These are phyloP conservation scores for Calameuta pallipes DNA, from an alignment of 2,888 invertebrate genomes.

Conservation along the genomic window DNA sequence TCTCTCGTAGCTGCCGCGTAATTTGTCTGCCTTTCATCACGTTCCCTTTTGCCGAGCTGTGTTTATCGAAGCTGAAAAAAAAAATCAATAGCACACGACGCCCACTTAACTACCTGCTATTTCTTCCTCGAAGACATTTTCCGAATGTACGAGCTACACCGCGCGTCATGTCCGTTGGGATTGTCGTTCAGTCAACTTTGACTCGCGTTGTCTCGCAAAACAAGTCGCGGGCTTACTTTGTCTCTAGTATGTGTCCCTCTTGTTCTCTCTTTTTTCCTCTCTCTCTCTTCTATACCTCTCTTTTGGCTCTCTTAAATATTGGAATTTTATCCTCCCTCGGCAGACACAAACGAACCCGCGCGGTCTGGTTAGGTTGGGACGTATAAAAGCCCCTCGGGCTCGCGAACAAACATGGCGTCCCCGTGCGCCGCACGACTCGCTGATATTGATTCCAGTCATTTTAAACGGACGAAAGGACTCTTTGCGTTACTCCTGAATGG, in stretches of 20 bases:
- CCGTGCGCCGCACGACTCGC: neutral
- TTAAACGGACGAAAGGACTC: neutral
- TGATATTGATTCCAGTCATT: neutral
- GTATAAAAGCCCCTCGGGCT: neutral
- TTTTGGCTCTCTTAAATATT: neutral
- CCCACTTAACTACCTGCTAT: neutral
- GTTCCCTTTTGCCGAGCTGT: constrained; percentile 23
- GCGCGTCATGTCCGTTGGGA: neutral
- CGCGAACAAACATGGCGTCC: neutral
- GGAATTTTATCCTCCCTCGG: neutral
- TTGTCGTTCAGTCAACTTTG: neutral
- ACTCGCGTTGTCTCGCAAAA: neutral
- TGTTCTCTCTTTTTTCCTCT: no score
- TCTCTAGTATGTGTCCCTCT: neutral
- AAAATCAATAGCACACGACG: constrained; percentile 13
- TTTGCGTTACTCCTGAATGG: neutral
- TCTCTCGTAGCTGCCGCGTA: constrained; percentile 33
- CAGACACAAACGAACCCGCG: neutral
- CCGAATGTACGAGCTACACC: neutral
- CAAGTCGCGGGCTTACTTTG: neutral
- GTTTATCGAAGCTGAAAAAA: constrained; percentile 43
- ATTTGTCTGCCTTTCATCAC: constrained; percentile 30
- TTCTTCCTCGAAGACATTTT: neutral
- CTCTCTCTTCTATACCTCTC: neutral
- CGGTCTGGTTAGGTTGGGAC: neutral